Evolutionary conservation across 2,888 invertebrate genomes (phyloP), one percentile per base, ranked within the genome.

Genomic region (Eupelmus urozonus): DNA sequence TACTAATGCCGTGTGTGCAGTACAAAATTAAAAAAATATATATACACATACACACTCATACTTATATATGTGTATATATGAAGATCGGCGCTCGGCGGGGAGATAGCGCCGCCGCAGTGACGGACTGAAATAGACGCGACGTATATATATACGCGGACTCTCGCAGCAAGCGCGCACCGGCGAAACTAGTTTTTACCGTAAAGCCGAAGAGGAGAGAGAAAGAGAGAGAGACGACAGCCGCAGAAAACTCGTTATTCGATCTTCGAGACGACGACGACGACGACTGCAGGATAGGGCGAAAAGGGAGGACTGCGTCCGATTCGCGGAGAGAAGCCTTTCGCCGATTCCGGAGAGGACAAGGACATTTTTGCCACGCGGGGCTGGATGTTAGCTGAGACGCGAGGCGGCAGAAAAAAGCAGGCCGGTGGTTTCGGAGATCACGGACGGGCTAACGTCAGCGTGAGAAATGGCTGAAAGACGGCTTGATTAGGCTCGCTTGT

Each of bases 161-260:
- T n/a, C n/a, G n/a, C n/a, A n/a, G n/a, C n/a, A n/a, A n/a, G n/a
- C 49, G n/a, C 23, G 20, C 29, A 79, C 82, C 79, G 72, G 85
- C 76, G 78, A 84, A 87, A 87, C 87, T 84, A 86, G 86, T 87
- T 86, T 86, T 86, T 87, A 86, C 86, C 84, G 85, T 86, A 85
- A 85, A 85, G 85, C 82, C 81, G 78, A 40, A 69, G 62, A 69
- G 73, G 80, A n/a, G 57, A 65, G 53, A 75, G 29, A 51, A 16
- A 45, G 45, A n/a, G n/a, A n/a, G n/a, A n/a, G 63, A 7, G 23
- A 45, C 29, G 40, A 29, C 60, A 23, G 45, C 59, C 45, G 16
- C 79, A 79, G 82, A 81, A 82, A 82, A 81, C 81, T 81, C 77
- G 82, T 81, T 82, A 80, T 80, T 60, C 74, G 76, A 81, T 81